phyloP scores from a whole-genome alignment of 2,888 invertebrate genomes.

The Drosophila ustulata region DNA sequence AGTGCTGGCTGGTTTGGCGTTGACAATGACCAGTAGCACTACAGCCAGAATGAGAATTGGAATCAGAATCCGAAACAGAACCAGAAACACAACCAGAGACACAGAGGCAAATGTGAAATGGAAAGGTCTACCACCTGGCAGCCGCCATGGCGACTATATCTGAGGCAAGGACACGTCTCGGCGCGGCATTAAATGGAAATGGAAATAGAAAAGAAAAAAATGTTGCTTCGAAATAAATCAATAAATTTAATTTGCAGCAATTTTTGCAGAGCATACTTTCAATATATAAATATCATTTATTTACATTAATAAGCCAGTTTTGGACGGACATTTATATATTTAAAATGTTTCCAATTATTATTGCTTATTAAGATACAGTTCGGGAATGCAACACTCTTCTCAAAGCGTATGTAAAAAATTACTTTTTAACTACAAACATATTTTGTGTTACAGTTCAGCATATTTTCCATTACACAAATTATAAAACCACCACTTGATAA shows the following conservation, averaged over 20 bases:
- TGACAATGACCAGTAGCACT: constrained; percentile 47
- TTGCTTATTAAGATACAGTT: too few species aligned
- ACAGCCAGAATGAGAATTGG: constrained; percentile 7
- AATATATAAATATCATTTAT: neutral
- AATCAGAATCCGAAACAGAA: constrained; percentile 15
- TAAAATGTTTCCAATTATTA: too few species aligned
- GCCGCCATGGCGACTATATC: constrained; percentile 47
- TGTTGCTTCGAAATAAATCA: constrained; percentile 41
- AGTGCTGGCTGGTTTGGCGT: constrained; percentile 14
- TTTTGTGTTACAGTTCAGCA: too few species aligned
- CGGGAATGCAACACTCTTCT: too few species aligned
- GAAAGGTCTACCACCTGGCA: constrained; percentile 63
- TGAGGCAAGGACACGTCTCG: constrained; percentile 45
- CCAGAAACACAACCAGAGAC: constrained; percentile 4
- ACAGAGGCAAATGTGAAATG: constrained; percentile 20
- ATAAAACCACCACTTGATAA: neutral
- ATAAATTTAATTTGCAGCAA: constrained; percentile 50
- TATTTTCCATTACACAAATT: neutral
- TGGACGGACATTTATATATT: too few species aligned
- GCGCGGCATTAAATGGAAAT: constrained; percentile 42
- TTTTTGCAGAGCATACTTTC: constrained; percentile 1
- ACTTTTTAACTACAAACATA: neutral
- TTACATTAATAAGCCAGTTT: too few species aligned
- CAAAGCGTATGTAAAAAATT: too few species aligned
- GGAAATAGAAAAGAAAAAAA: constrained; percentile 23